Percentiles rank a stretch among this genome's conserved stretches.
Conservation (phyloP, 64 coral and sea anemone genomes). For the Pocillopora damicornis region DNA sequence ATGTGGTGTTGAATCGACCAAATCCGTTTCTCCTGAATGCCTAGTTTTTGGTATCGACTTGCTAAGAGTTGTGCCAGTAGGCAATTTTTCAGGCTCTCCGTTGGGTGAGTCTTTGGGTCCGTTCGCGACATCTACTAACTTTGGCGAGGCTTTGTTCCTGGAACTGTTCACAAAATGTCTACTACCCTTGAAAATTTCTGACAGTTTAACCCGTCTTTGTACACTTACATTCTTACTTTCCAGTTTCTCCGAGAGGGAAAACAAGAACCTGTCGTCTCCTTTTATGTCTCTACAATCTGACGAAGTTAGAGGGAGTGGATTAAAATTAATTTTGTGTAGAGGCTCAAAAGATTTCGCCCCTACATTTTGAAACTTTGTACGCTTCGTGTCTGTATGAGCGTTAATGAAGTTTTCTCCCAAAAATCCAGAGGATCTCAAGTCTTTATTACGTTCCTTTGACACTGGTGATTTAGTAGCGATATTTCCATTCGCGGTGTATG, state of each 20-base stretch:
- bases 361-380: background rate
- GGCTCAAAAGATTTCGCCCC: background rate
- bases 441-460: background rate
- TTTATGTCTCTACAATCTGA: background rate
- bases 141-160: background rate
- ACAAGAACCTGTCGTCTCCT: background rate
- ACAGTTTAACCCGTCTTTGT: background rate
- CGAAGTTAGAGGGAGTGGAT: background rate
- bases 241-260: background rate
- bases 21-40: background rate
- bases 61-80: background rate
- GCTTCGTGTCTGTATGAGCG: background rate
- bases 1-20: background rate
- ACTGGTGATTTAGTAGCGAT: background rate
- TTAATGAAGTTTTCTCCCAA: background rate
- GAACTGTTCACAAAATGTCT: slow-evolving; percentile 5
- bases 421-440: background rate
- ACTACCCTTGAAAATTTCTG: slow-evolving; percentile 27
- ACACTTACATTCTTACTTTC: background rate
- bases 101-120: background rate
- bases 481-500: background rate
- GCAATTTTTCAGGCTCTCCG: background rate
- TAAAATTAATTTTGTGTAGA: background rate
- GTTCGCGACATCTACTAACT: background rate
- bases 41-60: background rate